Evolutionary conservation across 2,888 invertebrate genomes (phyloP).

Genomic region (Noctua comes): DNA sequence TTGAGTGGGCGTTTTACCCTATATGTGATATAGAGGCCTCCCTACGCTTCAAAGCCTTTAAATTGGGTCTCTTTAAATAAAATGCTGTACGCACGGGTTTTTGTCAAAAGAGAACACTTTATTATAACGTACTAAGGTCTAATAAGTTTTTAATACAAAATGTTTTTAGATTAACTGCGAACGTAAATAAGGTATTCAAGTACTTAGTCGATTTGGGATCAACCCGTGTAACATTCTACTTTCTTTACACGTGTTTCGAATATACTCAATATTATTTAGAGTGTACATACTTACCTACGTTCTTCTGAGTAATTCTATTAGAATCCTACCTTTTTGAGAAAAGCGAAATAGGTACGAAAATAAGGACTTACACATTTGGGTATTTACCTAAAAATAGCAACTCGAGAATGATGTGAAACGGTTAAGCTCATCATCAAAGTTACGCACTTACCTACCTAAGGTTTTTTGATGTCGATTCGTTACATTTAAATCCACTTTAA

Average conservation of each 20-base stretch:
- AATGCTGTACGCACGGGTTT: constrained; percentile 73
- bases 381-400: background rate
- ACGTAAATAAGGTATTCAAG: constrained; percentile 29
- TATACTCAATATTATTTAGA: constrained; percentile 2
- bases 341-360: background rate
- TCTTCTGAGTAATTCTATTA: constrained; percentile 13
- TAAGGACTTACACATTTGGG: background rate
- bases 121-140: constrained; percentile 46
- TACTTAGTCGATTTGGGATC: constrained; percentile 7
- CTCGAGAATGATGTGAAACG: background rate
- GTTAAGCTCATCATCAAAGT: background rate
- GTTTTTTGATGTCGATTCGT: background rate
- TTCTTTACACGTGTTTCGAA: constrained; percentile 46
- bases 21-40: constrained; percentile 82
- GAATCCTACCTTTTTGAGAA: background rate
- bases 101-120: constrained; percentile 71
- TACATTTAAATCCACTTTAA: background rate
- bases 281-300: background rate
- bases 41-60: constrained; percentile 85
- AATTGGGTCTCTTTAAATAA: constrained; percentile 88
- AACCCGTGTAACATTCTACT: constrained; percentile 3
- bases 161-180: constrained; percentile 45
- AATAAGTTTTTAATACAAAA: constrained; percentile 57
- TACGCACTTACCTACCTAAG: background rate
- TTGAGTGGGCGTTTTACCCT: constrained; percentile 82